A percentile compares a stretch with the other conserved stretches of the same genome.
These are phyloP conservation scores for Choristoneura rosaceana DNA, from an alignment of 2,888 invertebrate species.

Conservation along the genomic window DNA sequence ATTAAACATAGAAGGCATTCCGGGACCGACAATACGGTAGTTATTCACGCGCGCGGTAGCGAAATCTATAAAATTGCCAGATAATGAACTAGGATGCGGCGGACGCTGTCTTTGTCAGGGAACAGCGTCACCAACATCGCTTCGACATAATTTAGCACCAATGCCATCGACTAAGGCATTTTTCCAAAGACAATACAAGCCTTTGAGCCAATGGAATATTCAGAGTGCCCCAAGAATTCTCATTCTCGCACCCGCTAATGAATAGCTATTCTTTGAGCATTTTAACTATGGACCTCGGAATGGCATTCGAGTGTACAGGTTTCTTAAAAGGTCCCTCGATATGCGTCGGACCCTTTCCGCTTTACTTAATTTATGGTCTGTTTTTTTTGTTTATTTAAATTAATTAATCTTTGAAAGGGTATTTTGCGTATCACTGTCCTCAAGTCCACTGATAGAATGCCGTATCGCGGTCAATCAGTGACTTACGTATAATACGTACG, in stretches of 20 bases:
- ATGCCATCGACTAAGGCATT: slow-evolving; percentile 69
- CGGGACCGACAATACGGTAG: slow-evolving; percentile 53
- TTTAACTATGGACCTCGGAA: slow-evolving; percentile 84
- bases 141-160: slow-evolving; percentile 78
- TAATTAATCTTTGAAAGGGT: slow-evolving; percentile 71
- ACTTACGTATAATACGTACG: slow-evolving; percentile 51
- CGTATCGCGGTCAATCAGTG: slow-evolving; percentile 63
- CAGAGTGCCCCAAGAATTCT: slow-evolving; percentile 83
- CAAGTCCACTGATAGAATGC: slow-evolving; percentile 49
- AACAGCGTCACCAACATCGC: slow-evolving; percentile 62
- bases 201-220: slow-evolving; percentile 77
- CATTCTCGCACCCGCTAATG: slow-evolving; percentile 85
- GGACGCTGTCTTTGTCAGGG: slow-evolving; percentile 58
- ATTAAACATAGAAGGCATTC: slow-evolving; percentile 33
- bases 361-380: slow-evolving; percentile 80
- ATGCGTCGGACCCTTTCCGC: slow-evolving; percentile 82
- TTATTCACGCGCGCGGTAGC: slow-evolving; percentile 61
- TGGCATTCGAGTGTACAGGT: slow-evolving; percentile 84
- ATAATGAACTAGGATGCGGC: slow-evolving; percentile 73
- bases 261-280: slow-evolving; percentile 85
- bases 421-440: slow-evolving; percentile 61
- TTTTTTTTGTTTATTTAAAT: slow-evolving; percentile 75
- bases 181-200: slow-evolving; percentile 84
- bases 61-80: slow-evolving; percentile 62
- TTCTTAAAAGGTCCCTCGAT: slow-evolving; percentile 83